Percentiles rank a stretch among this genome's conserved stretches.
phyloP scores from a whole-genome alignment of 2,113 vertebrate species.

The Crotalus tigris region DNA sequence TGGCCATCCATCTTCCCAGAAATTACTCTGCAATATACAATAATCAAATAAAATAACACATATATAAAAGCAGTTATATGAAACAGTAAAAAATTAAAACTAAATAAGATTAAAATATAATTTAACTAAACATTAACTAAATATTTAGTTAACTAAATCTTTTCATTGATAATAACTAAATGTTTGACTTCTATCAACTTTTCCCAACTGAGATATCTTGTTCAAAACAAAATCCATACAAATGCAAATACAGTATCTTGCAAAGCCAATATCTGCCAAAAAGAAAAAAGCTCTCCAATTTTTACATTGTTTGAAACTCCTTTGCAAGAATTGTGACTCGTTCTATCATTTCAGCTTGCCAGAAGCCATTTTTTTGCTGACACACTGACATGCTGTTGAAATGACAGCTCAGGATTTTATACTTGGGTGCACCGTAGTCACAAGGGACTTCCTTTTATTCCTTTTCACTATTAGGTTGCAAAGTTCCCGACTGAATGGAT shows the following conservation, averaged over 20 bases:
- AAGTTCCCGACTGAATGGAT: slow-evolving; percentile 71
- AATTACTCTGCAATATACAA: neutral
- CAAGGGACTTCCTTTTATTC: slow-evolving; percentile 69
- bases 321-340: slow-evolving; percentile 29
- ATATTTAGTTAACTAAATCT: neutral
- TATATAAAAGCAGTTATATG: neutral
- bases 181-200: neutral
- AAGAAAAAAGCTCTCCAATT: neutral
- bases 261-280: neutral
- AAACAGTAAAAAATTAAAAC: neutral
- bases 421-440: slow-evolving; percentile 48
- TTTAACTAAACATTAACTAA: neutral
- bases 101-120: neutral
- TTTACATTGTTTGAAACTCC: slow-evolving; percentile 16
- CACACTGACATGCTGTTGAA: neutral
- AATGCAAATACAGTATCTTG: neutral
- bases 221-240: neutral
- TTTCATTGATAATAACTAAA: neutral
- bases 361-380: slow-evolving; percentile 28
- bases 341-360: neutral
- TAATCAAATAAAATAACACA: neutral
- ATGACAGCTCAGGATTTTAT: slow-evolving; percentile 70
- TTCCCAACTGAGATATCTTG: neutral
- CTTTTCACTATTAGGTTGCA: slow-evolving; percentile 65
- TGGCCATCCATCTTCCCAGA: neutral